Conservation (phyloP, 2,113 vertebrate genomes). For the Penelope pileata region DNA sequence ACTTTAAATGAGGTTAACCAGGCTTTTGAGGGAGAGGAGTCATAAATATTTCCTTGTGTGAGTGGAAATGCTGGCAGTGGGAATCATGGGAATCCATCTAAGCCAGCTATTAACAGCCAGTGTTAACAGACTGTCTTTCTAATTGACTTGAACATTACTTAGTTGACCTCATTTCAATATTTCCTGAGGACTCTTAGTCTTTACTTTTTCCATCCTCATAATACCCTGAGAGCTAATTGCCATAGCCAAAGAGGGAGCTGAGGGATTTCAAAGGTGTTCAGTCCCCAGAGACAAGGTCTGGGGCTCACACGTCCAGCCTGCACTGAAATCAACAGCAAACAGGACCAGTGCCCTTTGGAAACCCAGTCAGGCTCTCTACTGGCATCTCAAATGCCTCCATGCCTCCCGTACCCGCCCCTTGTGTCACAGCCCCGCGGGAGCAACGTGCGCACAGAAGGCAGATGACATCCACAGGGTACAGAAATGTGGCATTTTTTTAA, state of each 20-base stretch:
- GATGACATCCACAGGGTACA: slow-evolving; percentile 27
- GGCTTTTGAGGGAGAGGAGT: background rate
- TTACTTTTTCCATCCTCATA: background rate
- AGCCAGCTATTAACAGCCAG: background rate
- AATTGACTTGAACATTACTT: background rate
- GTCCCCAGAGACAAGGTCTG: background rate
- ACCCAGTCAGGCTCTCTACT: background rate
- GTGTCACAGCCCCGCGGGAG: background rate
- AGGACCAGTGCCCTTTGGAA: background rate
- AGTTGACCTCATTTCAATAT: background rate
- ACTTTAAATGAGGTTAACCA: background rate
- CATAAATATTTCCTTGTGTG: background rate
- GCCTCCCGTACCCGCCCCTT: background rate
- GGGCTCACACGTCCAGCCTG: background rate
- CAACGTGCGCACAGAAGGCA: background rate
- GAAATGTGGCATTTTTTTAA: slow-evolving; percentile 21
- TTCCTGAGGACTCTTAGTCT: background rate
- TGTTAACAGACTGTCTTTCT: background rate
- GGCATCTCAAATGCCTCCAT: background rate
- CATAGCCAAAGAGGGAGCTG: background rate
- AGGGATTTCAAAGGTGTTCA: background rate
- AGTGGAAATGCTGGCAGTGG: background rate
- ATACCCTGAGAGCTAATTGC: background rate
- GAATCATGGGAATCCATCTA: background rate
- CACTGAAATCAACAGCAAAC: background rate